Evolutionary conservation across 1,140 invertebrate genomes (phyloP).

Genomic region (Meteorus sp.): DNA sequence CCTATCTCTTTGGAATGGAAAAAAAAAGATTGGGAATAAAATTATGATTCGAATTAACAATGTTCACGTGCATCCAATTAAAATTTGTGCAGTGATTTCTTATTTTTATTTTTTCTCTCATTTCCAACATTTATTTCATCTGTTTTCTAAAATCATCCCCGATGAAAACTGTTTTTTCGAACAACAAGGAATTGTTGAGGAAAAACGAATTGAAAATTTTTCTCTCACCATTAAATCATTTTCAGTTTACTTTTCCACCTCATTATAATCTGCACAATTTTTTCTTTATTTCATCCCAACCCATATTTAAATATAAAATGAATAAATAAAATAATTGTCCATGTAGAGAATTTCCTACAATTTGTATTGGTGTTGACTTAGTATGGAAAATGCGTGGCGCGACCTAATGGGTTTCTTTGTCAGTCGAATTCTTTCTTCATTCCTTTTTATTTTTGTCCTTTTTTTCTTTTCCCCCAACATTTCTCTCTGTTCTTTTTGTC

Average conservation of each 20-base stretch:
- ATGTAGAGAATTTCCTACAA: background rate
- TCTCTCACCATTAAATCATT: background rate
- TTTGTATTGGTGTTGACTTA: slow-evolving; percentile 28
- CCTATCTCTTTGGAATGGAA: slow-evolving; percentile 1
- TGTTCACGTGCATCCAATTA: slow-evolving; percentile 29
- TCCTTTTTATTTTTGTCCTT: background rate
- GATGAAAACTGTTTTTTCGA: too few species aligned
- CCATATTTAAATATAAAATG: background rate
- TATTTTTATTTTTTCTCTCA: too few species aligned
- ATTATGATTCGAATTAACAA: too few species aligned
- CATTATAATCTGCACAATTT: background rate
- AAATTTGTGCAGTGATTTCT: too few species aligned
- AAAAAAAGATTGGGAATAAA: too few species aligned
- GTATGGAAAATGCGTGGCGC: slow-evolving; percentile 42
- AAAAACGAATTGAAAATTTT: too few species aligned
- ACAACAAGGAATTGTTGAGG: too few species aligned
- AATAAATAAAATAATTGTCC: background rate
- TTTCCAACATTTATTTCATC: too few species aligned
- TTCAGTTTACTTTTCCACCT: background rate
- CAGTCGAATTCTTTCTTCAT: background rate
- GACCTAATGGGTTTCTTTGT: slow-evolving; percentile 41
- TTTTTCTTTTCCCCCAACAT: too few species aligned
- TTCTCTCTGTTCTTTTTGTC: too few species aligned
- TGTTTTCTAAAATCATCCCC: too few species aligned
- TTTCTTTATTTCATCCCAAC: too few species aligned